phyloP scores from a whole-genome alignment of 2,113 vertebrate species.

The Sardina pilchardus region DNA sequence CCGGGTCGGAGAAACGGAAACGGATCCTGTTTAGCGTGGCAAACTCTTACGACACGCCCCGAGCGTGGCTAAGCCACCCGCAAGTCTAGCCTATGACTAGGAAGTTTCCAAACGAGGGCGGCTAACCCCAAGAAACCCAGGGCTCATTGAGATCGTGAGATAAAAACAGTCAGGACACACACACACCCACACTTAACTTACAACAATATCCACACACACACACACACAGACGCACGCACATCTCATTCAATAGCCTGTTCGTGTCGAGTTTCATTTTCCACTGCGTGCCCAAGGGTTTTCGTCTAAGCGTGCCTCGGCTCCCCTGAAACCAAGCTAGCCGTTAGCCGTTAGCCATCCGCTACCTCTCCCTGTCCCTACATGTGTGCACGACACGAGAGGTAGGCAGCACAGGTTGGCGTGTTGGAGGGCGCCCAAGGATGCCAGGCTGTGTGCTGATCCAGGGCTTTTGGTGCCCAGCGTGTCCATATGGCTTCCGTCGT shows the following conservation, averaged over 20 bases:
- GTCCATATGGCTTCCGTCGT: background rate
- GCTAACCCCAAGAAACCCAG: background rate
- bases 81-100: background rate
- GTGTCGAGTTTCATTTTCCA: slow-evolving; percentile 41
- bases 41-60: background rate
- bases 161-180: background rate
- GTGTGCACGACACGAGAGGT: too few species aligned
- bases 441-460: background rate
- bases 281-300: background rate
- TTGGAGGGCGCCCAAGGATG: background rate
- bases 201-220: background rate
- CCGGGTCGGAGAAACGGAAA: background rate
- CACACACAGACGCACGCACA: slow-evolving; percentile 30
- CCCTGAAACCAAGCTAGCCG: too few species aligned
- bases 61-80: too few species aligned
- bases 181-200: slow-evolving; percentile 39
- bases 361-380: too few species aligned
- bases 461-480: background rate
- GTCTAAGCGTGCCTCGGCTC: too few species aligned
- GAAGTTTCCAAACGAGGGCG: background rate
- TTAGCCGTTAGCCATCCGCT: too few species aligned
- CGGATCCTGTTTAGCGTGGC: background rate
- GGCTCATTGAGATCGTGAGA: background rate
- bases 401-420: background rate
- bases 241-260: background rate